Conservation (phyloP, 2,888 invertebrate genomes). For the Drosophila suboccidentalis region DNA sequence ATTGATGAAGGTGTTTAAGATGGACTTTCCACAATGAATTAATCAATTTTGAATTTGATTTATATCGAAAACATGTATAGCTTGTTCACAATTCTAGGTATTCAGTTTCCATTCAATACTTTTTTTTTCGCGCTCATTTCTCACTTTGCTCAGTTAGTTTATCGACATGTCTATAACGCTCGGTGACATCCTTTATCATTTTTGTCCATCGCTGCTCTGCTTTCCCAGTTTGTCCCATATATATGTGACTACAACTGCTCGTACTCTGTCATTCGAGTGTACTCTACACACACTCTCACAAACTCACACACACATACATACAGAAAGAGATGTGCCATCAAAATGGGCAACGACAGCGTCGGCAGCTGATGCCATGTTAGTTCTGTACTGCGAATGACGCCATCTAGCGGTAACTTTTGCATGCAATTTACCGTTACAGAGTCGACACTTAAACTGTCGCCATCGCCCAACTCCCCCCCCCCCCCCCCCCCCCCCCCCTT, state of each 20-base stretch:
- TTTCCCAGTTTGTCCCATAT: background rate
- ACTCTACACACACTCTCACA: background rate
- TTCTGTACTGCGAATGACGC: conserved; percentile 50
- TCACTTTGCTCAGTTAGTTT: background rate
- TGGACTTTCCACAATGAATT: no score
- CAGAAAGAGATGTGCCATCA: conserved; percentile 2
- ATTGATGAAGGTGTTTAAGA: no score
- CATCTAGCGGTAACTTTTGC: conserved; percentile 66
- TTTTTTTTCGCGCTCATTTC: background rate
- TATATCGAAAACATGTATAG: no score
- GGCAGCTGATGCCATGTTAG: conserved; percentile 49
- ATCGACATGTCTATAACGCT: conserved; percentile 21
- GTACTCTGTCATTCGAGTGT: conserved; percentile 29
- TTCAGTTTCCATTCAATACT: background rate
- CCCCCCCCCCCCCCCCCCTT: background rate
- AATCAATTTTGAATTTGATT: no score
- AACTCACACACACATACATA: background rate
- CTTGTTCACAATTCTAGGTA: background rate
- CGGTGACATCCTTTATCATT: conserved; percentile 38
- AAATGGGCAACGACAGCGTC: conserved; percentile 20
- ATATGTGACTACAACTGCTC: conserved; percentile 15
- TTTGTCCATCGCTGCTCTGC: background rate
- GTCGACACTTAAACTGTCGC: conserved; percentile 57
- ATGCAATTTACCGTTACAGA: conserved; percentile 66
- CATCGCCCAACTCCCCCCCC: background rate